Percentiles rank a stretch among this genome's conserved stretches.
Evolutionary conservation across 2,797 vertebrate genomes (phyloP).

Genomic region (Chrosomus eos): DNA sequence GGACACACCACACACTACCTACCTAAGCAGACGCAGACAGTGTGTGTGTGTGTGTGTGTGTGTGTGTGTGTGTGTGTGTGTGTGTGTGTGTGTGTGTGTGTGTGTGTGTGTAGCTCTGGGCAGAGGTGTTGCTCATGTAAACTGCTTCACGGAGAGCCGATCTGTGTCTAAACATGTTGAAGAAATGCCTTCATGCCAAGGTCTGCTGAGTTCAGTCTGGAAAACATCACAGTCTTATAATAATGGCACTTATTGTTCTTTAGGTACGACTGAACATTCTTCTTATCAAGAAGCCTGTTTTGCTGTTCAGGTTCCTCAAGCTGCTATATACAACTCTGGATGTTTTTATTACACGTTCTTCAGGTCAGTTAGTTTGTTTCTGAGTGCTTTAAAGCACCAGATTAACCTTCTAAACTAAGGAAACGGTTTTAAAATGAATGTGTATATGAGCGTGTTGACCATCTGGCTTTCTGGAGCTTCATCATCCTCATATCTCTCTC

Average conservation of each 20-base stretch:
- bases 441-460: neutral
- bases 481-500: neutral
- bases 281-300: neutral
- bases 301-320: neutral
- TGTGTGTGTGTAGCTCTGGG: slow-evolving; percentile 66
- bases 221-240: neutral
- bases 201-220: slow-evolving; percentile 51
- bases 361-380: neutral
- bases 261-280: neutral
- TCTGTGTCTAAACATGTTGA: slow-evolving; percentile 75
- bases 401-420: too few species aligned
- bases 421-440: too few species aligned
- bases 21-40: too few species aligned
- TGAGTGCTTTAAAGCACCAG: neutral
- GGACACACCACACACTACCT: neutral
- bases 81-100: neutral
- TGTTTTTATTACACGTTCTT: neutral
- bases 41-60: slow-evolving; percentile 37
- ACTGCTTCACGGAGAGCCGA: slow-evolving; percentile 67
- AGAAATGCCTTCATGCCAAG: slow-evolving; percentile 63
- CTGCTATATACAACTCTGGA: neutral
- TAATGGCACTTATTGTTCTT: neutral
- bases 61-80: slow-evolving; percentile 44
- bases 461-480: neutral
- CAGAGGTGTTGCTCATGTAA: slow-evolving; percentile 66